These are phyloP conservation scores for Xiphorhynchus elegans DNA, from an alignment of 2,113 vertebrate genomes.

Conservation along the genomic window DNA sequence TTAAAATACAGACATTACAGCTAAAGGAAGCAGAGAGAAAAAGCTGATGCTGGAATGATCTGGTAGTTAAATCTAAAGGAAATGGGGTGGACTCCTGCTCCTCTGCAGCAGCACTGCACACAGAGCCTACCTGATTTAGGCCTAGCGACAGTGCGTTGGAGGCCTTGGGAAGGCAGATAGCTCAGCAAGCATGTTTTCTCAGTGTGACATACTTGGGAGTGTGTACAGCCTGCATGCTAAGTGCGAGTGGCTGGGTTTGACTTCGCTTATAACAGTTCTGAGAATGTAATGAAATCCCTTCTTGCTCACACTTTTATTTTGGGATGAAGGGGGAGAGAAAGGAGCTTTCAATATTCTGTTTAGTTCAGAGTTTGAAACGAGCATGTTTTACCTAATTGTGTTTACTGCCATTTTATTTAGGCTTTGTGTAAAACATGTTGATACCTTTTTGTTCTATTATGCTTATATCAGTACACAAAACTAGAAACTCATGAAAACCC, in stretches of 20 bases:
- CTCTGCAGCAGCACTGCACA: conserved; percentile 36
- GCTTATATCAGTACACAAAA: conserved; percentile 52
- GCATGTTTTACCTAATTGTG: background rate
- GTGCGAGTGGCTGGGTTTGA: conserved; percentile 42
- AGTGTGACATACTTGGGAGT: conserved; percentile 59
- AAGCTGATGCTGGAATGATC: background rate
- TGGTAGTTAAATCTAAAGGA: conserved; percentile 18
- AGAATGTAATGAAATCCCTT: conserved; percentile 58
- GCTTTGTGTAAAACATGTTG: background rate
- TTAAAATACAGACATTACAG: background rate
- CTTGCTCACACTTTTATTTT: conserved; percentile 41
- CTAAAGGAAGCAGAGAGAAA: background rate
- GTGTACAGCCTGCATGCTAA: conserved; percentile 66
- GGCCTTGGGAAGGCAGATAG: conserved; percentile 66
- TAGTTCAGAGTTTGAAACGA: conserved; percentile 30
- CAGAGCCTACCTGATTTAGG: conserved; percentile 26
- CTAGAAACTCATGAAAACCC: conserved; percentile 24
- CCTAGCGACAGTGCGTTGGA: conserved; percentile 54
- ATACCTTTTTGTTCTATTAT: conserved; percentile 1
- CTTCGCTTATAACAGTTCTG: conserved; percentile 46
- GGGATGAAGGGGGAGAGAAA: conserved; percentile 20
- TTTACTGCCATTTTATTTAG: conserved; percentile 36
- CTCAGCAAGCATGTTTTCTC: conserved; percentile 66
- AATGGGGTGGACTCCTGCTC: background rate
- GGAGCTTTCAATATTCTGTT: background rate